Evolutionary conservation across 2,113 vertebrate species (phyloP), one percentile per base, ranked within the genome.

Genomic region (Fukomys damarensis): DNA sequence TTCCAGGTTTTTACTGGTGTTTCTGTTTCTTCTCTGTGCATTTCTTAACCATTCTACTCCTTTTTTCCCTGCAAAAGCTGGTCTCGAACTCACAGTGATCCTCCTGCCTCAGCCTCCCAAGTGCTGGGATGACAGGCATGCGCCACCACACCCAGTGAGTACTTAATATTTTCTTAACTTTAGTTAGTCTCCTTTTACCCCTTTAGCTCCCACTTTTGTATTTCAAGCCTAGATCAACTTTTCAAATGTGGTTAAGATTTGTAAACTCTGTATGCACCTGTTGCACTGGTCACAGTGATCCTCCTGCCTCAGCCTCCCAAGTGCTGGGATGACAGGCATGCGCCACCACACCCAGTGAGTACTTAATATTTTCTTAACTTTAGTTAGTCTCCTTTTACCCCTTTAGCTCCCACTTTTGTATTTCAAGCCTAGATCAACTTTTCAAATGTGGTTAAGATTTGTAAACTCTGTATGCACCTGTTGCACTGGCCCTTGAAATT

Each of bases 161-260:
- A n/a, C 38, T 83, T 70, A 91, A 61, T 86, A 77, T 72, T 82
- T 90, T 72, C 20, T 43, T 24, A 19, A 54, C 63, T 95, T 74
- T 28, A 32, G 16, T 52, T 63, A 72, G 86, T 65, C 46, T 49
- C 52, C n/a, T 65, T 79, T 85, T 26, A 66, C 5, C 59, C 38
- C 28, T 95, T 38, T 49, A 43, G 16, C 82, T 91, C n/a, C 32
- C 66, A 63, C 58, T 94, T 89, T 93, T 86, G 8, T 68, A 52
- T 70, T 88, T 92, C 68, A 90, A 82, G 84, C 5, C 32, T 70
- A 83, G 49, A 81, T 80, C 28, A n/a, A 66, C 41, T 86, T 86
- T 46, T 81, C 20, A 63, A 84, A 11, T 38, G 13, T 38, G 14
- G 9, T 93, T 90, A 41, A 74, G 77, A 58, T 95, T 92, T 76